phyloP scores from a whole-genome alignment of 2,888 invertebrate genomes.

The Herminia tarsipennalis region DNA sequence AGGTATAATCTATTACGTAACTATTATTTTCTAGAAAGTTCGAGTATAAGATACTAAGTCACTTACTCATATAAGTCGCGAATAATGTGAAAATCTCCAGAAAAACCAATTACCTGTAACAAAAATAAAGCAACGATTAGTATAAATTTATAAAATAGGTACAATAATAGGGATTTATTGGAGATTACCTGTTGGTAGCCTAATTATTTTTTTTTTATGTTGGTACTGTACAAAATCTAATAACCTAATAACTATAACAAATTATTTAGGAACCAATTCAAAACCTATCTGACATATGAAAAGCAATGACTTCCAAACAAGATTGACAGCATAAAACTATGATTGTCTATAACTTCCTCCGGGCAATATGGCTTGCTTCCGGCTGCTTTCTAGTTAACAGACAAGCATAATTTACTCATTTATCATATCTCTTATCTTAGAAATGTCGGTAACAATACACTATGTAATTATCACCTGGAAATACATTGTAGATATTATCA shows the following conservation, averaged over 20 bases:
- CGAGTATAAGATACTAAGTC: too few species aligned
- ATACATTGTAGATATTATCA: conserved; percentile 23
- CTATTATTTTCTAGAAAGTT: too few species aligned
- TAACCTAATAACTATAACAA: too few species aligned
- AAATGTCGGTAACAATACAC: conserved; percentile 24
- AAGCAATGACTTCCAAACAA: conserved; percentile 19
- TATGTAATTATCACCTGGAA: conserved; percentile 37
- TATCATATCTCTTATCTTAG: conserved; percentile 29
- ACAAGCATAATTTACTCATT: conserved; percentile 39
- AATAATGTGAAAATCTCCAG: background rate
- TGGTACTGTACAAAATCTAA: too few species aligned
- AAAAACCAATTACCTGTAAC: conserved; percentile 42
- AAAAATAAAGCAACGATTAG: conserved; percentile 20
- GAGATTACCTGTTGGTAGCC: too few species aligned
- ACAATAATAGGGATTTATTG: too few species aligned
- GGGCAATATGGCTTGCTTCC: conserved; percentile 45
- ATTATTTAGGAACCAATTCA: too few species aligned
- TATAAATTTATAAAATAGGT: too few species aligned
- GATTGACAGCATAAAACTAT: conserved; percentile 30
- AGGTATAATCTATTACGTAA: background rate
- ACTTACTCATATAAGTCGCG: conserved; percentile 1
- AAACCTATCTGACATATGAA: too few species aligned
- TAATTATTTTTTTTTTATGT: too few species aligned
- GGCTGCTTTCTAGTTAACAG: conserved; percentile 50
- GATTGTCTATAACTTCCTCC: conserved; percentile 38